These are phyloP conservation scores for Ceratosolen solmsi DNA, from an alignment of 1,140 invertebrate species.

Conservation along the genomic window DNA sequence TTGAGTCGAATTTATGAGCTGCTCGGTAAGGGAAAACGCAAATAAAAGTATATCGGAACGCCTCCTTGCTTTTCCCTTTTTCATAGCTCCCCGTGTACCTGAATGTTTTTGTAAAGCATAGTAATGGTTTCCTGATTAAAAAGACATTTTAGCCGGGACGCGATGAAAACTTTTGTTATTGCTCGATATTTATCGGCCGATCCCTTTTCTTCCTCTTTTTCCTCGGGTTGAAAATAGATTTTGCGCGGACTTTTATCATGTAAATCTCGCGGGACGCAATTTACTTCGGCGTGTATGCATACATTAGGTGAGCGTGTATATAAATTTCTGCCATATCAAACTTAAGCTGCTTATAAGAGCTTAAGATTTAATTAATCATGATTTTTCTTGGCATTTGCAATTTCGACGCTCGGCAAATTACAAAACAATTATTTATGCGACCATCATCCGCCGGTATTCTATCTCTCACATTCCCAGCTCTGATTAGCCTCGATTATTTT, in stretches of 20 bases:
- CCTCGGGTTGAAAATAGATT: neutral
- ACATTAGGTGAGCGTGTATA: neutral
- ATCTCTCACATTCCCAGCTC: too few relatives aligned
- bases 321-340: neutral
- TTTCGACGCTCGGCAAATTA: neutral
- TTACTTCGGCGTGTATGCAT: neutral
- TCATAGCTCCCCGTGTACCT: neutral
- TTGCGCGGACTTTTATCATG: neutral
- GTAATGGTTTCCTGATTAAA: constrained; percentile 2
- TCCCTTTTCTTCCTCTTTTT: neutral
- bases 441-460: neutral
- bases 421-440: constrained; percentile 11
- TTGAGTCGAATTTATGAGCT: constrained; percentile 17
- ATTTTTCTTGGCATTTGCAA: neutral
- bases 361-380: neutral
- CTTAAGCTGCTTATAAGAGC: neutral
- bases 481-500: neutral
- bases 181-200: neutral
- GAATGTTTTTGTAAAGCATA: neutral
- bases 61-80: neutral
- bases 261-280: neutral
- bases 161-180: neutral
- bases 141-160: constrained; percentile 17
- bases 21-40: constrained; percentile 9
- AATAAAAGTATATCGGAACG: neutral